Evolutionary conservation across 2,797 vertebrate genomes (phyloP), one percentile per base, ranked within the genome.

Genomic region (Peromyscus aztecus): DNA sequence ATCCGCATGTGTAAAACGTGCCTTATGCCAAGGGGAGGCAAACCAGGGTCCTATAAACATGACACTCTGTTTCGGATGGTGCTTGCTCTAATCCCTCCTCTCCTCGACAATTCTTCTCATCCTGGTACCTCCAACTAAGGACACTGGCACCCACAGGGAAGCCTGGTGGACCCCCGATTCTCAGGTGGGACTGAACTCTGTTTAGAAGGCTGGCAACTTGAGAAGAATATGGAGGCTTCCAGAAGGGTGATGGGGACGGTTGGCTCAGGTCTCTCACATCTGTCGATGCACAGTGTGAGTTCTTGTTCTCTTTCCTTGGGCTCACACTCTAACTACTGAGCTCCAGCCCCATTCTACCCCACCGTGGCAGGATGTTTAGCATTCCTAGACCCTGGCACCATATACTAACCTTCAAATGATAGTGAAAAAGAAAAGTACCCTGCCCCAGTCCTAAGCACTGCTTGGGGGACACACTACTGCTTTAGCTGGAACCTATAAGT

Each of bases 191-290:
- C 8, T 27, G 73, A 43, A 61, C 8, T 17, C 80, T 43, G 1
- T 75, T 88, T 29, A 49, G 91, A 90, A 95, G 87, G 46, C 94
- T 80, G 91, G 88, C 69, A 78, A 52, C 40, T 92, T 69, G 12
- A 19, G 69, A 86, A 92, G 57, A 73, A 65, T 46, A 40, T 34
- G 43, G 55, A 52, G 34, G 77, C 2, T 52, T 89, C 82, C 91
- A 69, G 76, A 81, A 31, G 89, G 75, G 13, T 13, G 19, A 61
- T 40, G 27, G 71, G 87, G 93, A 87, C 34, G 57, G 3, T 16
- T 43, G 71, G 75, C 84, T 59, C 31, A 2, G 71, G 43, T 29
- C n/a, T n/a, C 13, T 31, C 2, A 23, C 21, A 40, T 73, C 11
- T 2, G 0, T 2, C 12, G 46, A 46, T 19, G 52, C 0, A 0